Conservation (phyloP, 1,140 invertebrate genomes). For the Euura saliciscinereae region DNA sequence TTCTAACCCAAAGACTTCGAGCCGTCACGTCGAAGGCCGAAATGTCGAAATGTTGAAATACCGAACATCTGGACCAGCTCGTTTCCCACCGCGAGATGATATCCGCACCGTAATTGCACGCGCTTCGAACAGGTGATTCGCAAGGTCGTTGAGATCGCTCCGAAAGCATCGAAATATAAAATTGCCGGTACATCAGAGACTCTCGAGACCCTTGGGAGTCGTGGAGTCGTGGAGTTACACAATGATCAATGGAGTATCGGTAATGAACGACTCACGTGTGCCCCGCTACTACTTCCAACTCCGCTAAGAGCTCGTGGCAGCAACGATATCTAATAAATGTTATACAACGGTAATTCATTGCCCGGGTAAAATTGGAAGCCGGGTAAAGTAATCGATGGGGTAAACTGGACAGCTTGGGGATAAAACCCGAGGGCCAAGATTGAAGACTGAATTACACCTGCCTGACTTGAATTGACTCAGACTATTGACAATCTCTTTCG, state of each 20-base stretch:
- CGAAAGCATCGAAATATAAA: background rate
- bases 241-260: background rate
- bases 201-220: background rate
- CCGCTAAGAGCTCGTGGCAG: background rate
- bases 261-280: background rate
- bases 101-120: background rate
- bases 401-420: background rate
- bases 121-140: background rate
- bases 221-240: background rate
- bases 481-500: background rate
- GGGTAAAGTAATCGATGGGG: background rate
- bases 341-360: background rate
- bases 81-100: background rate
- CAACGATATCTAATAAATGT: no score
- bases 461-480: background rate
- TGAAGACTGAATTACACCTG: background rate
- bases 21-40: constrained; percentile 1
- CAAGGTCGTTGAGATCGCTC: background rate
- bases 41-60: background rate
- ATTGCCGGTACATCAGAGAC: background rate
- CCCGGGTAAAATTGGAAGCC: background rate
- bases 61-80: background rate
- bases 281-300: background rate
- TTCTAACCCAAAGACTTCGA: background rate
- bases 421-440: background rate